Conservation (phyloP, 2,797 vertebrate species). For the Cyclopterus lumpus region DNA sequence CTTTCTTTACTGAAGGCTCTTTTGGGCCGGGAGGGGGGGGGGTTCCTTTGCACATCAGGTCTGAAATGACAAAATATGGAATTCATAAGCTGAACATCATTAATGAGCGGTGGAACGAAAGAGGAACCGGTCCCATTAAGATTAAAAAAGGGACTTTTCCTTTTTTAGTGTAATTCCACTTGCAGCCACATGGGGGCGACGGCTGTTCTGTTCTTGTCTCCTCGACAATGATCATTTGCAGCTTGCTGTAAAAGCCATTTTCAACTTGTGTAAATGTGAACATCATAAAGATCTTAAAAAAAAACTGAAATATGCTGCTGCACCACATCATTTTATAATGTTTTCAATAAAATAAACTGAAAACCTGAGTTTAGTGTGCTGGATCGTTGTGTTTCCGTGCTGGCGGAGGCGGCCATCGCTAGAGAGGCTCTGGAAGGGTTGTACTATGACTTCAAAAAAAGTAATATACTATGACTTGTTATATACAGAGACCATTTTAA, state of each 20-base stretch:
- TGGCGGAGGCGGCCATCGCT: too few species aligned
- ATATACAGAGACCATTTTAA: not conserved
- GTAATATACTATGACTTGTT: not conserved
- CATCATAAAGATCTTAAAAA: constrained; percentile 54
- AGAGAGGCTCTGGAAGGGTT: too few species aligned
- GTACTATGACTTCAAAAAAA: not conserved
- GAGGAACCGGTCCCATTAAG: not conserved
- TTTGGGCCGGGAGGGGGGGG: too few species aligned
- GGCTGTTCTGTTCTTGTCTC: constrained; percentile 30
- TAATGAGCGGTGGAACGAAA: constrained; percentile 9
- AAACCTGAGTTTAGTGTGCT: constrained; percentile 26
- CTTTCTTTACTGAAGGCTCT: not conserved
- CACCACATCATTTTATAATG: constrained; percentile 77
- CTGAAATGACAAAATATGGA: constrained; percentile 10
- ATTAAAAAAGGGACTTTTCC: not conserved
- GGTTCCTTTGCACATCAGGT: constrained; percentile 39
- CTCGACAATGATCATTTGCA: constrained; percentile 18
- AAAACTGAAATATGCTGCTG: constrained; percentile 76
- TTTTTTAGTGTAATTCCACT: constrained; percentile 19
- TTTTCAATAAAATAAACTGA: constrained; percentile 81
- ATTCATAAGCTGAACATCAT: constrained; percentile 7
- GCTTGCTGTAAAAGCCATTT: constrained; percentile 66
- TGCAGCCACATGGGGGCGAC: constrained; percentile 55
- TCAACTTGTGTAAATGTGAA: constrained; percentile 67
- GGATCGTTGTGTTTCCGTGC: not conserved